phyloP scores from a whole-genome alignment of 1,140 invertebrate genomes.

The Patella vulgata region DNA sequence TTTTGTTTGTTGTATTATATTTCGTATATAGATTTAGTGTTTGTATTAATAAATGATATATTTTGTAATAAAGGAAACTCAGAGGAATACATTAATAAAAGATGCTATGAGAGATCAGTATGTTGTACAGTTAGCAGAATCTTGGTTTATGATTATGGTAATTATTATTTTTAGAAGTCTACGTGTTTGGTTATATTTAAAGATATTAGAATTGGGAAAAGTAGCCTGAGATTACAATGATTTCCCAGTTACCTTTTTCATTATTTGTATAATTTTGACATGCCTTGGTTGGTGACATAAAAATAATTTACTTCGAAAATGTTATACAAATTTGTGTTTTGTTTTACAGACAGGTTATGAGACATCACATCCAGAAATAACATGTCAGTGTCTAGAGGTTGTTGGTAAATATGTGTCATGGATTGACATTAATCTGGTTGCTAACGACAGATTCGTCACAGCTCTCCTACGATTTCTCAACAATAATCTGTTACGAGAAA shows the following conservation, averaged over 20 bases:
- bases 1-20: too few relatives aligned
- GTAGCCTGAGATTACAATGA: too few relatives aligned
- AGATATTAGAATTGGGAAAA: too few relatives aligned
- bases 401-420: constrained; percentile 73
- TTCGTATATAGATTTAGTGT: too few relatives aligned
- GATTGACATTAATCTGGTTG: constrained; percentile 73
- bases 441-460: constrained; percentile 72
- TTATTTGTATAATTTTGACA: too few relatives aligned
- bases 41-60: too few relatives aligned
- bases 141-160: constrained; percentile 73
- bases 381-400: constrained; percentile 70
- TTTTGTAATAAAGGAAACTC: constrained; percentile 67
- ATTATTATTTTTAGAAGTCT: constrained; percentile 38
- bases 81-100: constrained; percentile 71
- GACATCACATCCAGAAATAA: constrained; percentile 63
- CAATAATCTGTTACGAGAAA: constrained; percentile 64
- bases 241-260: too few relatives aligned
- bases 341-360: constrained; percentile 67
- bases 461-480: constrained; percentile 68
- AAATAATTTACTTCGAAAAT: too few relatives aligned
- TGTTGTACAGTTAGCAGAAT: constrained; percentile 69
- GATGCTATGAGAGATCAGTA: constrained; percentile 72
- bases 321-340: too few relatives aligned
- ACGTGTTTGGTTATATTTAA: too few relatives aligned
- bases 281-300: too few relatives aligned